A percentile compares a stretch with the other conserved stretches of the same genome.
phyloP scores from a whole-genome alignment of 2,113 vertebrate genomes.

The Ageneiosus marmoratus region DNA sequence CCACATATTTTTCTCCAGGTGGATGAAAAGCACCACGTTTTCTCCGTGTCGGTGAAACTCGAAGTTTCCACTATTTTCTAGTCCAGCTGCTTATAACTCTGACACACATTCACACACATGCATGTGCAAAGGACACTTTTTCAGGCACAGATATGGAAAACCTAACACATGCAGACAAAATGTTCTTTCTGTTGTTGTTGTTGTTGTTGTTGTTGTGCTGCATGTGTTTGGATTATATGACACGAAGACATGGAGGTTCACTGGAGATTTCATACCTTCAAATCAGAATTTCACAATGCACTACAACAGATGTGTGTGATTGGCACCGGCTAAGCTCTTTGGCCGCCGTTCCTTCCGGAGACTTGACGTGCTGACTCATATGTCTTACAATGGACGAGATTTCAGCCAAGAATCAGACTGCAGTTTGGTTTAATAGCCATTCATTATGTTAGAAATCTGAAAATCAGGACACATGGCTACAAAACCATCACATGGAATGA shows the following conservation, averaged over 20 bases:
- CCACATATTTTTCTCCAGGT: conserved; percentile 49
- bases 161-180: background rate
- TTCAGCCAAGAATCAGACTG: background rate
- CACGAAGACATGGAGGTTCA: background rate
- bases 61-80: conserved; percentile 64
- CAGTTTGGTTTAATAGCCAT: background rate
- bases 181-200: background rate
- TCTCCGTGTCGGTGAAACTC: conserved; percentile 58
- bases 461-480: background rate
- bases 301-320: background rate
- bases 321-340: background rate
- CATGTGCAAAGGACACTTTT: background rate
- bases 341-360: background rate
- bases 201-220: no score
- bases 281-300: conserved; percentile 3
- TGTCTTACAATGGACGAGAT: background rate
- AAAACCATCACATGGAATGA: background rate
- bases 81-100: conserved; percentile 40
- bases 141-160: conserved; percentile 8
- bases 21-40: conserved; percentile 49
- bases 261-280: background rate
- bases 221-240: background rate
- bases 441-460: background rate
- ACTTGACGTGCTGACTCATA: background rate
- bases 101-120: conserved; percentile 33